Evolutionary conservation across 2,113 vertebrate species (phyloP).

Genomic region (Lepus timidus): DNA sequence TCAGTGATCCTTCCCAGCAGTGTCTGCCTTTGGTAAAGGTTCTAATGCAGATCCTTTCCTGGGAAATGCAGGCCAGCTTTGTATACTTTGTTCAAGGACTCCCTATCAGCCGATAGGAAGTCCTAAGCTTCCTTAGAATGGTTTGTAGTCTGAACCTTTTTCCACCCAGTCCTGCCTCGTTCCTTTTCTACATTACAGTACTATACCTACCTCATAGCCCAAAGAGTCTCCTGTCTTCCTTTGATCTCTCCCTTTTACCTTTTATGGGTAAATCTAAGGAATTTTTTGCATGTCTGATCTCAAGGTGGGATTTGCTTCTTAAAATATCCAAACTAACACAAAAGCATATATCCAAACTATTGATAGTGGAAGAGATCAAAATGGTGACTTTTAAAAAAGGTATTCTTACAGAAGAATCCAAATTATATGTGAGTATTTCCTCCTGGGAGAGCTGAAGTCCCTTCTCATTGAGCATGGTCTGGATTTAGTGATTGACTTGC

Average conservation of each 20-base stretch:
- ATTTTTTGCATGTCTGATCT: not conserved
- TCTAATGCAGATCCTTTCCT: not conserved
- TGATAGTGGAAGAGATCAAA: conserved; percentile 10
- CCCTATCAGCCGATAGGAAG: not conserved
- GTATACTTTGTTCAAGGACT: not conserved
- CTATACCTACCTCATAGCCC: not conserved
- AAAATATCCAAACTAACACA: not conserved
- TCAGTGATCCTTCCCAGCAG: not conserved
- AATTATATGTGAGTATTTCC: not conserved
- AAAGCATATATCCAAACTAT: not conserved
- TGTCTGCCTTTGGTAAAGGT: not conserved
- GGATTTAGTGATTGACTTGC: not conserved
- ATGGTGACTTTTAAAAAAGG: not conserved
- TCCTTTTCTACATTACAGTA: not conserved
- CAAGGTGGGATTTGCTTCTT: not conserved
- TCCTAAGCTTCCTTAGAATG: not conserved
- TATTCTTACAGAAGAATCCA: not conserved
- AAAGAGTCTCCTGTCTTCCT: conserved; percentile 4
- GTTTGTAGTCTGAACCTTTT: not conserved
- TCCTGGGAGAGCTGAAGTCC: not conserved
- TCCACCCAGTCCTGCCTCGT: not conserved
- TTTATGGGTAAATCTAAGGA: not conserved
- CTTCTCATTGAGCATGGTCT: not conserved
- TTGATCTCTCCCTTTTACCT: not conserved
- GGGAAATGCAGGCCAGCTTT: not conserved